Percentiles rank a stretch among this genome's conserved stretches.
Conservation (phyloP, 2,888 invertebrate genomes). For the Ophioninae sp. region DNA sequence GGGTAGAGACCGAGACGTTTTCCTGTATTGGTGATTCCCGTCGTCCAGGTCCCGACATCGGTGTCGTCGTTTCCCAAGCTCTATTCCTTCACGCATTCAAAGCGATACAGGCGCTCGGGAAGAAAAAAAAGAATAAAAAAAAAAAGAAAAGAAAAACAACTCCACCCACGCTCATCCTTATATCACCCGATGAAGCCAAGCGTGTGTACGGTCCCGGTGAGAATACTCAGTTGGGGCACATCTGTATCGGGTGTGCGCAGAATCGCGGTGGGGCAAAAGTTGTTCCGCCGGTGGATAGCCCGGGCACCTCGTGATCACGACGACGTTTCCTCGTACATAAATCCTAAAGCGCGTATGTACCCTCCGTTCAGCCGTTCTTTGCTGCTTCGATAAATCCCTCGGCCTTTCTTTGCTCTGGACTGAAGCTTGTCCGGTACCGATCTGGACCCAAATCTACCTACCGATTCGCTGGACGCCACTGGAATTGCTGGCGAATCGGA, state of each 20-base stretch:
- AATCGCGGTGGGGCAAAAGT: slow-evolving; percentile 67
- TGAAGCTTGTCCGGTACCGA: slow-evolving; percentile 34
- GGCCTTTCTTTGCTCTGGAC: slow-evolving; percentile 19
- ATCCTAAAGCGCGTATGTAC: slow-evolving; percentile 68
- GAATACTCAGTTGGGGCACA: slow-evolving; percentile 26
- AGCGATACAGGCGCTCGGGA: slow-evolving; percentile 50
- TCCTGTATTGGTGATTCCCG: slow-evolving; percentile 42
- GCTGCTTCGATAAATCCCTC: slow-evolving; percentile 60
- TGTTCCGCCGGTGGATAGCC: slow-evolving; percentile 64
- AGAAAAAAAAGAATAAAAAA: not conserved
- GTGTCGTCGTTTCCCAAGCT: slow-evolving; percentile 60
- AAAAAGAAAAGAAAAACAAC: slow-evolving; percentile 57
- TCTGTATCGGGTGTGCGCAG: slow-evolving; percentile 7
- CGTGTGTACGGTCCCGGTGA: slow-evolving; percentile 4
- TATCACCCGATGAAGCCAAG: slow-evolving; percentile 73
- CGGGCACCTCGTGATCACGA: slow-evolving; percentile 52
- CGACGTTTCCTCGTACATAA: slow-evolving; percentile 76
- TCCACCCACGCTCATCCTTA: slow-evolving; percentile 75
- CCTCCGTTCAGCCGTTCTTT: slow-evolving; percentile 3
- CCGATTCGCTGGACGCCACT: not conserved
- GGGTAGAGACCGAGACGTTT: slow-evolving; percentile 20
- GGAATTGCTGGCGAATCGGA: not conserved
- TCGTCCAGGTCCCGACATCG: slow-evolving; percentile 38
- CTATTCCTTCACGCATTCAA: slow-evolving; percentile 63
- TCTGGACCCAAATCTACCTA: not conserved